phyloP scores from a whole-genome alignment of 1,140 invertebrate genomes.

The Agrilus planipennis region DNA sequence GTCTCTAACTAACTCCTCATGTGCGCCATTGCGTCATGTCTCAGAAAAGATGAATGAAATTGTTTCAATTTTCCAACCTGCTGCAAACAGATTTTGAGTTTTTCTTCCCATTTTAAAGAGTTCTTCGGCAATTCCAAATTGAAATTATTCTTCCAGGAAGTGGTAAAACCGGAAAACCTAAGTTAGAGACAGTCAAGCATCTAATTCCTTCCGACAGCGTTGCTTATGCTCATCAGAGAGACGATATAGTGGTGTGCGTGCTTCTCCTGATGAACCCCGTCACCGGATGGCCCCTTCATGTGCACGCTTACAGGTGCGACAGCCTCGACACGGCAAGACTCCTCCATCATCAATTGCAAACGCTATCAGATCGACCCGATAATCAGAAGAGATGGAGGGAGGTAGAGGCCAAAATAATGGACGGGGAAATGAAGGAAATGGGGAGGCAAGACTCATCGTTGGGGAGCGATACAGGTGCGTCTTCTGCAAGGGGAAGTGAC shows the following conservation, averaged over 20 bases:
- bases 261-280: constrained; percentile 82
- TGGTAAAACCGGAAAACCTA: constrained; percentile 44
- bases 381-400: constrained; percentile 77
- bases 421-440: constrained; percentile 32
- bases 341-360: constrained; percentile 68
- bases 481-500: constrained; percentile 62
- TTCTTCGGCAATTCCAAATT: too few species aligned
- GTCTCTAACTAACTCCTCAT: too few species aligned
- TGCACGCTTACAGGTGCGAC: constrained; percentile 92
- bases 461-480: constrained; percentile 58
- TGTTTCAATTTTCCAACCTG: too few species aligned
- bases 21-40: too few species aligned
- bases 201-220: constrained; percentile 90
- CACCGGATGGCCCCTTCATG: constrained; percentile 76
- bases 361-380: constrained; percentile 70
- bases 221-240: constrained; percentile 71
- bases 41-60: too few species aligned
- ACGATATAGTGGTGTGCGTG: constrained; percentile 84
- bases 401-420: constrained; percentile 48
- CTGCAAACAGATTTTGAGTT: too few species aligned
- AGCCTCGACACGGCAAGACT: constrained; percentile 83
- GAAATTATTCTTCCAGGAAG: too few species aligned
- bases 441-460: constrained; percentile 54
- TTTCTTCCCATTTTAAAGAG: too few species aligned
- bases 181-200: constrained; percentile 71